Conservation (phyloP, 2,113 vertebrate genomes). For the Mugil cephalus region DNA sequence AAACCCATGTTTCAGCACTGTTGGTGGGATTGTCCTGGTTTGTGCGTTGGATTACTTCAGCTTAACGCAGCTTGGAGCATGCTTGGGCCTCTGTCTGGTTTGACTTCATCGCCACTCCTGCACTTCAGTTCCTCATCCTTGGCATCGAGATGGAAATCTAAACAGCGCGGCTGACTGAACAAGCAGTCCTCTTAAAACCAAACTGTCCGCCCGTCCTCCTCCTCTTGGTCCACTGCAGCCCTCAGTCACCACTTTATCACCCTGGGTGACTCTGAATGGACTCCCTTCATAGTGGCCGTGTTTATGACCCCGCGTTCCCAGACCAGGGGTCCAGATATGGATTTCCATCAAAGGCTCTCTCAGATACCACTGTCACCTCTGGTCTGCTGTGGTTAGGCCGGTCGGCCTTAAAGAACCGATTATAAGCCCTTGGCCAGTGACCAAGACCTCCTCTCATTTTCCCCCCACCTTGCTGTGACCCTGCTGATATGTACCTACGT, state of each 20-base stretch:
- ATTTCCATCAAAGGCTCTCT: slow-evolving; percentile 78
- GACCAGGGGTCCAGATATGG: slow-evolving; percentile 71
- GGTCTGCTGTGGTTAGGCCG: slow-evolving; percentile 47
- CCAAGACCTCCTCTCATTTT: slow-evolving; percentile 26
- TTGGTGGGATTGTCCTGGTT: slow-evolving; percentile 55
- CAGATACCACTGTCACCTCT: slow-evolving; percentile 71
- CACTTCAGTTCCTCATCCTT: slow-evolving; percentile 71
- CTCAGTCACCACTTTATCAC: slow-evolving; percentile 66
- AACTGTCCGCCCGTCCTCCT: slow-evolving; percentile 53
- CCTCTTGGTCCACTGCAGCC: slow-evolving; percentile 36
- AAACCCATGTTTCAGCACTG: slow-evolving; percentile 69
- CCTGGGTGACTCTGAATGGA: slow-evolving; percentile 73
- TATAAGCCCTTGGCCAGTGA: slow-evolving; percentile 30
- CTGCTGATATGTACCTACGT: slow-evolving; percentile 14
- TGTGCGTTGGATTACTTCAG: slow-evolving; percentile 27
- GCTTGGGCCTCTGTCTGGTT: slow-evolving; percentile 24
- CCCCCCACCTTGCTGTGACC: slow-evolving; percentile 20
- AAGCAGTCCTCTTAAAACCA: slow-evolving; percentile 78
- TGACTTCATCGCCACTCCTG: slow-evolving; percentile 45
- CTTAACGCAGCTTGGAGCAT: slow-evolving; percentile 32
- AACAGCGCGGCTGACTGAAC: slow-evolving; percentile 76
- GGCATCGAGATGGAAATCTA: slow-evolving; percentile 82
- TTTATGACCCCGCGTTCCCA: slow-evolving; percentile 78
- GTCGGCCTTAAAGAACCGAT: slow-evolving; percentile 54
- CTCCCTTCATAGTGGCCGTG: slow-evolving; percentile 74